phyloP scores from a whole-genome alignment of 1,140 invertebrate species.

The Camponotus pennsylvanicus region DNA sequence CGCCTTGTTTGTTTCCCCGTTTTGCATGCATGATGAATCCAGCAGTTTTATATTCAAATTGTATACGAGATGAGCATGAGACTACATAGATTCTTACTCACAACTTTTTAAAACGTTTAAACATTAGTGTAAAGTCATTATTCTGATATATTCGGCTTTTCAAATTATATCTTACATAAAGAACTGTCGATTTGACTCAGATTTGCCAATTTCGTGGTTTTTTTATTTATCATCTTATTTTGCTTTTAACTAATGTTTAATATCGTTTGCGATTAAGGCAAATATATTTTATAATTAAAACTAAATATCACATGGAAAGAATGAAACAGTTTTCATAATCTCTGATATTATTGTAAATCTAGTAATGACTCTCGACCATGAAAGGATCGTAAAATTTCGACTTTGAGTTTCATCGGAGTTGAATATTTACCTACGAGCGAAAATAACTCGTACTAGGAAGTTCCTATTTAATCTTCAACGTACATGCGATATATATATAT shows the following conservation, averaged over 20 bases:
- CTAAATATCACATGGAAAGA: conserved; percentile 43
- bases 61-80: neutral
- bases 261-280: conserved; percentile 51
- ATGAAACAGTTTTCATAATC: conserved; percentile 68
- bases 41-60: conserved; percentile 72
- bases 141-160: neutral
- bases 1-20: conserved; percentile 74
- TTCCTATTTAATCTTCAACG: conserved; percentile 63
- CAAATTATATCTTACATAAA: too few species aligned
- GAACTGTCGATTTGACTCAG: neutral
- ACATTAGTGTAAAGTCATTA: neutral
- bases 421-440: conserved; percentile 76
- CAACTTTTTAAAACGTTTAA: neutral
- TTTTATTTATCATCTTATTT: neutral
- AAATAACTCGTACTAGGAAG: conserved; percentile 64
- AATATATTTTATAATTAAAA: conserved; percentile 64
- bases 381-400: conserved; percentile 76
- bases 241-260: neutral
- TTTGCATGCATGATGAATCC: conserved; percentile 76
- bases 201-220: neutral
- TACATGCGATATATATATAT: conserved; percentile 17
- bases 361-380: conserved; percentile 72
- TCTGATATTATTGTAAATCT: conserved; percentile 69
- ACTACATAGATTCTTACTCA: neutral
- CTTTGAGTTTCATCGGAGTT: conserved; percentile 74